These are phyloP conservation scores for Keiferia lycopersicella DNA, from an alignment of 2,888 invertebrate genomes.

Conservation along the genomic window DNA sequence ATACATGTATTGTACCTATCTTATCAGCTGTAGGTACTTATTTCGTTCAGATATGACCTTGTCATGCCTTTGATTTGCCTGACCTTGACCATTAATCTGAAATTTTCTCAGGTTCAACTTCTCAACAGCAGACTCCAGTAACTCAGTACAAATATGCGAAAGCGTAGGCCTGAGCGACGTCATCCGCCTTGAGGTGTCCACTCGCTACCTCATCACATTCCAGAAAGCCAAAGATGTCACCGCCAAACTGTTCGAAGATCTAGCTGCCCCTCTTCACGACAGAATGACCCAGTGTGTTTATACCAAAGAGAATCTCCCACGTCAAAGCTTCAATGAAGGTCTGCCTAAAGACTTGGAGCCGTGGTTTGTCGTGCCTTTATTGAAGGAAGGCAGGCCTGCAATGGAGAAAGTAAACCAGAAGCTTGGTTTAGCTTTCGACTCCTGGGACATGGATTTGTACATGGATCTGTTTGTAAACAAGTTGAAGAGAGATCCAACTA, in stretches of 20 bases:
- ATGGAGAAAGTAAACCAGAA: slow-evolving; percentile 90
- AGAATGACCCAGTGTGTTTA: slow-evolving; percentile 97
- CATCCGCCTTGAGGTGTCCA: slow-evolving; percentile 90
- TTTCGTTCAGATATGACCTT: not conserved
- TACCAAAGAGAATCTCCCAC: slow-evolving; percentile 82
- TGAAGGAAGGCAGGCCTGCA: slow-evolving; percentile 88
- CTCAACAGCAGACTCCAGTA: slow-evolving; percentile 97
- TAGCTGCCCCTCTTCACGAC: slow-evolving; percentile 88
- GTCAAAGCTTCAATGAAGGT: slow-evolving; percentile 85
- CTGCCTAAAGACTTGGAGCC: slow-evolving; percentile 83
- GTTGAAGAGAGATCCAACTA: slow-evolving; percentile 95
- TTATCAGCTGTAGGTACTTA: too few relatives aligned
- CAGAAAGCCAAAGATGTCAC: slow-evolving; percentile 57
- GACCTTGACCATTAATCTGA: not conserved
- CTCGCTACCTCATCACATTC: slow-evolving; percentile 86
- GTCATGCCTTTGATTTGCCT: slow-evolving; percentile 5
- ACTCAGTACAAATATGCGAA: slow-evolving; percentile 96
- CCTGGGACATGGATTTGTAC: slow-evolving; percentile 95
- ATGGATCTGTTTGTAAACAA: slow-evolving; percentile 91
- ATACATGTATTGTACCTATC: too few relatives aligned
- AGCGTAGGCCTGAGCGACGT: slow-evolving; percentile 90
- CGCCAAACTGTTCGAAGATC: slow-evolving; percentile 61
- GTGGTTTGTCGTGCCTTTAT: slow-evolving; percentile 92
- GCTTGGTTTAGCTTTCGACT: slow-evolving; percentile 94
- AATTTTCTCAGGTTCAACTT: slow-evolving; percentile 88